These are phyloP conservation scores for Naja naja DNA, from an alignment of 2,113 vertebrate genomes.

Conservation along the genomic window DNA sequence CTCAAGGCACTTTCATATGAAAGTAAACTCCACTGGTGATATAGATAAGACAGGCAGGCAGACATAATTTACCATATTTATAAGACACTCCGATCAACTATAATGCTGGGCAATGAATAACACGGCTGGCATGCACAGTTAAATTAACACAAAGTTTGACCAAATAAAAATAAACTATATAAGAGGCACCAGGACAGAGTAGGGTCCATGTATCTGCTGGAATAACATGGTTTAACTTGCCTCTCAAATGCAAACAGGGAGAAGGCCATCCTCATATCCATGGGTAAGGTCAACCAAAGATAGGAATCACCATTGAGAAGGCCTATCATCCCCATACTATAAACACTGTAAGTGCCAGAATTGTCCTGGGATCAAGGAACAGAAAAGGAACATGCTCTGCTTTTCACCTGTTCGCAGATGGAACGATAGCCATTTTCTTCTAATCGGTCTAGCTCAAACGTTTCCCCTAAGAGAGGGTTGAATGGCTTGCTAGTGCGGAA, in stretches of 20 bases:
- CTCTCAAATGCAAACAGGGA: neutral
- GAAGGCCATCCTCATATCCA: neutral
- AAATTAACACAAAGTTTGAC: neutral
- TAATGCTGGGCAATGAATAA: neutral
- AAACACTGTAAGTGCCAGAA: neutral
- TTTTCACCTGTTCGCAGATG: slow-evolving; percentile 89
- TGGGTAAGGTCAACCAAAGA: neutral
- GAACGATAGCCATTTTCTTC: slow-evolving; percentile 89
- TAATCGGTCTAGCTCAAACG: slow-evolving; percentile 90
- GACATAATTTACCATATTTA: neutral
- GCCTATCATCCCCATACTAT: neutral
- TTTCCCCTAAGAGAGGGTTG: slow-evolving; percentile 94
- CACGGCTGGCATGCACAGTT: neutral
- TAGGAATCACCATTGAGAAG: neutral
- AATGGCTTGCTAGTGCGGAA: slow-evolving; percentile 95
- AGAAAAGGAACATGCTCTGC: fast-evolving
- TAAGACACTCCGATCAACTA: neutral
- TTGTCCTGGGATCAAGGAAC: neutral
- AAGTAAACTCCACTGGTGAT: neutral
- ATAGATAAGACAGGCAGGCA: neutral
- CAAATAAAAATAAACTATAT: neutral
- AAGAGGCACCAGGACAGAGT: neutral
- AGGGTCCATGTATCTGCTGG: neutral
- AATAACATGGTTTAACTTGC: neutral
- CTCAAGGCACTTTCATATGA: neutral